phyloP scores from a whole-genome alignment of 2,888 invertebrate species.

The Tillus elongatus region DNA sequence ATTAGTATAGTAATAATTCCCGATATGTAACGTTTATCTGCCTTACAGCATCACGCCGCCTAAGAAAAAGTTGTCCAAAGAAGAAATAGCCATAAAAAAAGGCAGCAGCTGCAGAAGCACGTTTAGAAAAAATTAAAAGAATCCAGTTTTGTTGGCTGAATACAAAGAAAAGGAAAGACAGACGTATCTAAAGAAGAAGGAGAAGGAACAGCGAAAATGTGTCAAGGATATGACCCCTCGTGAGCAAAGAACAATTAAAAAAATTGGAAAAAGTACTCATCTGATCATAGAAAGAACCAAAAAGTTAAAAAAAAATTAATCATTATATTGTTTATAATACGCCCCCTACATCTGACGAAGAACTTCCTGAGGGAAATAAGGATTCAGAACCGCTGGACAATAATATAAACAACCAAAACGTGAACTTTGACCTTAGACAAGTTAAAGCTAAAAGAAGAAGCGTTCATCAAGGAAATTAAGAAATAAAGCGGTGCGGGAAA shows the following conservation, averaged over 20 bases:
- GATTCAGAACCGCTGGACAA: no score
- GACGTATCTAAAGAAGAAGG: not conserved
- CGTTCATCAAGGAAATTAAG: not conserved
- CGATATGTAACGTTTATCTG: not conserved
- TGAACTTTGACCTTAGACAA: not conserved
- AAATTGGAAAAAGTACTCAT: not conserved
- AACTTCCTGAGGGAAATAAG: no score
- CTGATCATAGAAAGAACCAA: not conserved
- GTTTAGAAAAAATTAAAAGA: not conserved
- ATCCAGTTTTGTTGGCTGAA: conserved; percentile 4
- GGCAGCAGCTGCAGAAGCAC: not conserved
- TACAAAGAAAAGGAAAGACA: conserved; percentile 5
- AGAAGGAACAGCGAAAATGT: not conserved
- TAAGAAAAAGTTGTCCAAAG: not conserved
- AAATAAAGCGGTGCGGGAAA: conserved; percentile 4
- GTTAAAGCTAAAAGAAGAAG: not conserved
- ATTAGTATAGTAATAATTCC: no score
- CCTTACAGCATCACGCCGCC: not conserved
- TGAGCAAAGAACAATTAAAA: not conserved
- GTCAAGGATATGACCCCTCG: not conserved
- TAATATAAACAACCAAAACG: no score
- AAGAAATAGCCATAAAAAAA: not conserved
- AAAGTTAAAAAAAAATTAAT: not conserved
- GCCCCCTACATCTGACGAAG: not conserved
- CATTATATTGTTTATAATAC: not conserved